phyloP scores from a whole-genome alignment of 2,888 invertebrate species.

The Lampropteryx suffumata region DNA sequence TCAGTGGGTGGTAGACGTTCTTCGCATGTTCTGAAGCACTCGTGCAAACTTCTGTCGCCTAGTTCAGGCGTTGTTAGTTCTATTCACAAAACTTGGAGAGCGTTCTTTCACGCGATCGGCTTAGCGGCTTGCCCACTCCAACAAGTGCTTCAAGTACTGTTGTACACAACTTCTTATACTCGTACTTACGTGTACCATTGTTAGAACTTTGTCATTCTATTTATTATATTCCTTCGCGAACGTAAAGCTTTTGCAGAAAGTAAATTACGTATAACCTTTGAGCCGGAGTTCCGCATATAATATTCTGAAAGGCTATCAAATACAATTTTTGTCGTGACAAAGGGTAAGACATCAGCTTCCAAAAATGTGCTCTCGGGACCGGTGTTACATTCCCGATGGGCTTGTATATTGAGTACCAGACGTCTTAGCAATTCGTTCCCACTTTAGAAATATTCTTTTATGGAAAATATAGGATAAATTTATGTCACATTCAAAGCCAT shows the following conservation, averaged over 20 bases:
- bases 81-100: conserved; percentile 66
- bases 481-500: background rate
- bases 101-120: conserved; percentile 72
- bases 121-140: conserved; percentile 70
- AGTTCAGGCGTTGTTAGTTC: conserved; percentile 57
- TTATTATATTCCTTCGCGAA: conserved; percentile 34
- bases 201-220: conserved; percentile 56
- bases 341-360: conserved; percentile 51
- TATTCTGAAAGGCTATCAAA: conserved; percentile 52
- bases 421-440: conserved; percentile 52
- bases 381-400: conserved; percentile 48
- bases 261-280: conserved; percentile 36
- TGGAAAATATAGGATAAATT: conserved; percentile 35
- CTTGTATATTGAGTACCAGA: conserved; percentile 56
- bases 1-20: conserved; percentile 49
- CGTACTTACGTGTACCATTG: conserved; percentile 52
- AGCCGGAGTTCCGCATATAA: conserved; percentile 37
- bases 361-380: conserved; percentile 56
- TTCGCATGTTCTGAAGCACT: conserved; percentile 47
- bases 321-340: conserved; percentile 56
- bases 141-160: conserved; percentile 66
- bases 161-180: conserved; percentile 55
- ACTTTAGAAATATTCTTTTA: conserved; percentile 47
- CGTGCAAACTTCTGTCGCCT: conserved; percentile 64
- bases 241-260: conserved; percentile 28